These are phyloP conservation scores for Drosophila maculinotata DNA, from an alignment of 2,888 invertebrate genomes.

Conservation along the genomic window DNA sequence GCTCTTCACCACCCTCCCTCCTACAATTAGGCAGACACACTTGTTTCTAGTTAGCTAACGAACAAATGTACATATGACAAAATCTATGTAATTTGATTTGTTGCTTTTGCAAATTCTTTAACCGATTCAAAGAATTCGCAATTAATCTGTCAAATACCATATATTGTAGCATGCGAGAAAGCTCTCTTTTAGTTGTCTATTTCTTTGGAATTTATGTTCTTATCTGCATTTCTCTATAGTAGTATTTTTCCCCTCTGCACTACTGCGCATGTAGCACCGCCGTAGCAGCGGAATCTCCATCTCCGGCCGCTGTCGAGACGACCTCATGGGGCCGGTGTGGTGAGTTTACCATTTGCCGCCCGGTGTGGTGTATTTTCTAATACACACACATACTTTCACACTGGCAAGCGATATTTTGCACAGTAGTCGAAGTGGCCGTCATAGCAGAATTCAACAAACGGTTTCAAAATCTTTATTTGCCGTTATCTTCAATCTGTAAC, in stretches of 20 bases:
- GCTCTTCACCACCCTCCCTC: conserved; percentile 52
- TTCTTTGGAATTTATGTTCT: conserved; percentile 57
- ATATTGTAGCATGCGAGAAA: conserved; percentile 6
- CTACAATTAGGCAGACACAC: conserved; percentile 37
- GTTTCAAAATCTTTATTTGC: conserved; percentile 63
- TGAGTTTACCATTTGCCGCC: conserved; percentile 60
- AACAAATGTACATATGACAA: neutral
- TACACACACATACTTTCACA: conserved; percentile 13
- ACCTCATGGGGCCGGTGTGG: conserved; percentile 77
- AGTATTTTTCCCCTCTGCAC: conserved; percentile 46
- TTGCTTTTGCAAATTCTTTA: neutral
- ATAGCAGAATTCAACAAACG: conserved; percentile 67
- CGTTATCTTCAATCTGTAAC: conserved; percentile 64
- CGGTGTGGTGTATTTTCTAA: conserved; percentile 56
- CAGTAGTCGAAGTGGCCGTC: conserved; percentile 62
- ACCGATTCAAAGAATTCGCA: conserved; percentile 12
- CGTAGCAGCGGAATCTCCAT: conserved; percentile 24
- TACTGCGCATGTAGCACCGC: conserved; percentile 58
- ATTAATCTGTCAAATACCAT: neutral
- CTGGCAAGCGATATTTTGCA: conserved; percentile 36
- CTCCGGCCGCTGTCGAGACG: conserved; percentile 53
- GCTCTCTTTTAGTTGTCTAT: conserved; percentile 16
- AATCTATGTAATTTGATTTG: conserved; percentile 14
- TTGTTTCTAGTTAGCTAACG: conserved; percentile 48
- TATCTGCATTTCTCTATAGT: conserved; percentile 62